Evolutionary conservation across 2,113 vertebrate species (phyloP), one percentile per base, ranked within the genome.

Genomic region (Euleptes europaea): DNA sequence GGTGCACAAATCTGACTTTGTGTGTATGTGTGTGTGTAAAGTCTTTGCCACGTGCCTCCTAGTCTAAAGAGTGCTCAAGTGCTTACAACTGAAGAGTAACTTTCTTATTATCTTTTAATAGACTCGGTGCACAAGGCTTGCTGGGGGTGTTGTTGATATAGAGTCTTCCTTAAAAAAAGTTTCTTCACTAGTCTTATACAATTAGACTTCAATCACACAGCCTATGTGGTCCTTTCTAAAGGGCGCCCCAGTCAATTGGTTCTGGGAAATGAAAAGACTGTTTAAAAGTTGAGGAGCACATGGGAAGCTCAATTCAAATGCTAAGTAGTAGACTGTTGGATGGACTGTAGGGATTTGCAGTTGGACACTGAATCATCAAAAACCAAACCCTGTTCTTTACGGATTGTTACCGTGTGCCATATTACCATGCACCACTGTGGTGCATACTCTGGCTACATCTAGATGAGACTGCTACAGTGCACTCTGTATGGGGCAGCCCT

Each of bases 1-100:
- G 94, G 94, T 95, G 94, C 94, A 89, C 63, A 44, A 73, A 88
- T 88, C 89, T 89, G 82, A 72, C 69, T 60, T 60, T 44, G 17
- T 40, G 66, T 71, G 66, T 17, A 40, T 23, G 23, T 35, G 38
- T 17, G 28, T 19, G 35, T 88, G 51, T 82, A 28, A 51, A 86
- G 84, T 65, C 88, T 78, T 84, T 77, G 1, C 67, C 21, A 33
- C 88, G 77, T 35, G 54, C 66, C 28, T 85, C 40, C 70, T 17
- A 31, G 60, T 40, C 60, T 83, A 80, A 63, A 65, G 49, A 77
- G 82, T 86, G 44, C 51, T 28, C 14, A 76, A 69, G 63, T 82
- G 77, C 81, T 90, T 47, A 0, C 19, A 44, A 38, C 75, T 80
- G 5, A 1, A 38, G 78, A 88, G 78, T 66, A 33, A 80, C 57